Evolutionary conservation across 2,113 vertebrate genomes (phyloP), one percentile per base, ranked within the genome.

Genomic region (Phodopus roborovskii): DNA sequence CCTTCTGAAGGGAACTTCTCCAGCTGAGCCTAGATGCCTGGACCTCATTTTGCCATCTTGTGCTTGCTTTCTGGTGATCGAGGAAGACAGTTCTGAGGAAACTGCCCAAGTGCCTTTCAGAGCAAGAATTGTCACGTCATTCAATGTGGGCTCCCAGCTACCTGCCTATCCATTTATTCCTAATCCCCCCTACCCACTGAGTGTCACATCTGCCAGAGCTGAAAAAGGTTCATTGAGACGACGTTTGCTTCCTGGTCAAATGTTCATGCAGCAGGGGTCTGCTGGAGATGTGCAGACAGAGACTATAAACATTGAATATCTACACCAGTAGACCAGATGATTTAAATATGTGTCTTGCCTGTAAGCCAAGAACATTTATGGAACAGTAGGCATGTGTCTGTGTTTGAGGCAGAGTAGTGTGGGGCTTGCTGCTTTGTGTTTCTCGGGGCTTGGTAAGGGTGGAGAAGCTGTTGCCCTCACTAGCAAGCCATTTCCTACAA

Each of bases 261-360:
- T 19, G 74, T 66, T 89, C 36, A 20, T 0, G 7, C 3, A 90
- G 82, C 68, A 53, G 0, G 3, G 53, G 53, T 62, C 22, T 26
- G 71, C 30, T 19, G 71, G 30, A 45, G 62, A 82, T 45, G n/a
- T 0, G 9, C 45, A 92, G 84, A 73, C 71, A 64, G 79, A 60
- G 56, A 92, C 75, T n/a, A 58, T 66, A 10, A 96, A 87, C 8
- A 24, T 0, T 45, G 81, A 75, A 81, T 16, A 48, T 9, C 39
- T 24, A 39, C 26, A 82, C 28, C 64, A 88, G 60, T 11, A 88
- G 75, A 90, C 26, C 77, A 92, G 88, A 95, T 66, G 60, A 64
- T 64, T 64, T 84, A 82, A 91, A 50, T 45, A 58, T 86, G 74
- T 93, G 56, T 88, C 94, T 93, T 96, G 93, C 60, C 60, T 79